Base-by-base conservation (phyloP, 2,113 vertebrate genomes). In the Oryzias celebensis region DNA sequence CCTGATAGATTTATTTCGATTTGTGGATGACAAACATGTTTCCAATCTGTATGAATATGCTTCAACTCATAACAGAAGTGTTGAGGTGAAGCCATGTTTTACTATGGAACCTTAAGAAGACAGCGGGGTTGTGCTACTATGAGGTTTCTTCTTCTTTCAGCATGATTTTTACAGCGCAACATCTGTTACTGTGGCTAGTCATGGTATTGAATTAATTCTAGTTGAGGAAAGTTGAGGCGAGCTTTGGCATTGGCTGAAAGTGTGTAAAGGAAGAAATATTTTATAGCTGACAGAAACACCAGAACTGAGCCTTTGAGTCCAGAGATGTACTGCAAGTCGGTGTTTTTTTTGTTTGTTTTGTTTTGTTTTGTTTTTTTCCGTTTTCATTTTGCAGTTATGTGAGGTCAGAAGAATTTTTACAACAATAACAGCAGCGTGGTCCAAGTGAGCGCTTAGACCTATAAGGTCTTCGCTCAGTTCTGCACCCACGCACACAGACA, bases 231-330 rank as follows among this genome's bases (percentile, higher is more conserved):
- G 71, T 67, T 74, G 56, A 59, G 71, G 49, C 66, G 60, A 82
- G 52, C 58, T 14, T 72, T 85, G 84, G 81, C 77, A 79, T 80
- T 61, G 70, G 48, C 78, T 75, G 57, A 88, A 82, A 77, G 81
- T 84, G 73, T 83, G 73, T 77, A 71, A 80, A 81, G 61, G 61
- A 73, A 54, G 63, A 85, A 67, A 83, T 78, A 83, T 76, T 80
- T 67, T 58, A 79, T 82, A 80, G 64, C 71, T 74, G 78, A 74
- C 62, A 65, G 64, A 75, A 79, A 81, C 71, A 77, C 52, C 56
- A 61, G 79, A 52, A 20, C 67, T 20, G 59, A 70, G 68, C 58
- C 57, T 80, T 60, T 24, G 66, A 73, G 71, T 71, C 52, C 54
- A 43, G 73, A 68, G 75, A 78, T 68, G 65, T 49, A 71, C 63